Base-by-base conservation (phyloP, 2,797 vertebrate species). In the Rhinoraja longicauda region DNA sequence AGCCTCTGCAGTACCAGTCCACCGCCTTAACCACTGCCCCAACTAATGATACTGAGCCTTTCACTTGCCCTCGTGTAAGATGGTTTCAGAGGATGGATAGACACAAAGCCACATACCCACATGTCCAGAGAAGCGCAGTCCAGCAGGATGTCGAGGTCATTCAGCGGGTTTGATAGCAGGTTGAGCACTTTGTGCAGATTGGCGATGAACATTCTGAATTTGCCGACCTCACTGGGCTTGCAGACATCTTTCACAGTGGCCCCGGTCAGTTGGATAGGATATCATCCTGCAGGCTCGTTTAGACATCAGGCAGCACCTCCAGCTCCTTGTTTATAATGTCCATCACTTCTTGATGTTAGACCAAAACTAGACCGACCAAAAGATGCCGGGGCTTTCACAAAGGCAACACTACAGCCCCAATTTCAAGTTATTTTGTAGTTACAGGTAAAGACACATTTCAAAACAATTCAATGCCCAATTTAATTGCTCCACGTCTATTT, bases 181-280 rank as follows among this genome's bases (percentile, higher is more conserved):
- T 98, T 99, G 92, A 99, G 98, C 94, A 99, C 98, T 96, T 99
- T 99, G 96, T 99, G 99, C 94, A 99, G 96, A 95, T 99, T 99
- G 0, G 98, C 99, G 0, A 99, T 97, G 93, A 99, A 99, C 99
- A 99, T 99, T 92, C 97, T 95, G 96, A 99, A 99, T 96, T 99
- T 99, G 95, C 99, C 98, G 7, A 99, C 97, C 95, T 99, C 98
- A 9, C 99, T 99, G 93, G 98, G 97, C 93, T 98, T 98, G 97
- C 99, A 99, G 94, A 99, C 96, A 13, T 96, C 96, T 94, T 98
- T 98, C 93, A 98, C 98, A 0, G 95, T 95, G 93, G 94, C 96
- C 95, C 99, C 0, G 96, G 95, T 3, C 97, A 98, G 96, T 99
- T 99, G 94, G 98, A 98, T 93, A 97, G 96, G 82, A 99, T 95